Evolutionary conservation across 2,888 invertebrate species (phyloP).

Genomic region (Brachylomia viminalis): DNA sequence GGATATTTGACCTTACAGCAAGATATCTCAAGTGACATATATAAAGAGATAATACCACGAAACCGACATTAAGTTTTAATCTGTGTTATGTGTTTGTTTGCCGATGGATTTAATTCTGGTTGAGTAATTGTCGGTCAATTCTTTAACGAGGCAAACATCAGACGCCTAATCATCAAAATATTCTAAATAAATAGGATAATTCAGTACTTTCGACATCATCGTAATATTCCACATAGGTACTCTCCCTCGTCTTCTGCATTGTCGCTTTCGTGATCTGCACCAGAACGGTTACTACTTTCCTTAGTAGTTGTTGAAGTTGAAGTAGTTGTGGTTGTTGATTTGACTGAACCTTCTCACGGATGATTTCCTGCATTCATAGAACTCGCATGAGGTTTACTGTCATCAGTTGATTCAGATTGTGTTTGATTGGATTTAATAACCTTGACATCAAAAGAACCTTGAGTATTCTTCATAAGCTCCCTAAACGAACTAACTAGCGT

Average conservation of each 20-base stretch:
- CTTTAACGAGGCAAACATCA: background rate
- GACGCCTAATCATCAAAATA: background rate
- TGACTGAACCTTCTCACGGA: constrained; percentile 72
- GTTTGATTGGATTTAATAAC: constrained; percentile 87
- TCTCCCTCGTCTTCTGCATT: constrained; percentile 82
- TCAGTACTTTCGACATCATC: constrained; percentile 83
- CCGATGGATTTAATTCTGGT: constrained; percentile 29
- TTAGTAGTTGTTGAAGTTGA: constrained; percentile 67
- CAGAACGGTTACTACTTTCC: constrained; percentile 58
- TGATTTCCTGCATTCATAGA: constrained; percentile 84
- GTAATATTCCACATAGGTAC: constrained; percentile 84
- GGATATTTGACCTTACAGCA: constrained; percentile 50
- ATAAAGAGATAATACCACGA: constrained; percentile 40
- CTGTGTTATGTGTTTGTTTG: constrained; percentile 48
- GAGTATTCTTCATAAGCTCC: constrained; percentile 86
- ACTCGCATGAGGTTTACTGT: constrained; percentile 86
- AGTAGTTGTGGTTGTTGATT: constrained; percentile 67
- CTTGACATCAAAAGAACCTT: constrained; percentile 89
- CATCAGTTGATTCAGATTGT: constrained; percentile 73
- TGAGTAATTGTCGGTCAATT: constrained; percentile 37
- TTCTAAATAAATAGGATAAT: constrained; percentile 10
- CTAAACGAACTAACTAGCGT: constrained; percentile 59
- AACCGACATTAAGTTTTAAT: constrained; percentile 63
- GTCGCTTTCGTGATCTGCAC: constrained; percentile 75
- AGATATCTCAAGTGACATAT: constrained; percentile 42